Conservation (phyloP, 1,140 invertebrate species). For the Papilio aristodemus region DNA sequence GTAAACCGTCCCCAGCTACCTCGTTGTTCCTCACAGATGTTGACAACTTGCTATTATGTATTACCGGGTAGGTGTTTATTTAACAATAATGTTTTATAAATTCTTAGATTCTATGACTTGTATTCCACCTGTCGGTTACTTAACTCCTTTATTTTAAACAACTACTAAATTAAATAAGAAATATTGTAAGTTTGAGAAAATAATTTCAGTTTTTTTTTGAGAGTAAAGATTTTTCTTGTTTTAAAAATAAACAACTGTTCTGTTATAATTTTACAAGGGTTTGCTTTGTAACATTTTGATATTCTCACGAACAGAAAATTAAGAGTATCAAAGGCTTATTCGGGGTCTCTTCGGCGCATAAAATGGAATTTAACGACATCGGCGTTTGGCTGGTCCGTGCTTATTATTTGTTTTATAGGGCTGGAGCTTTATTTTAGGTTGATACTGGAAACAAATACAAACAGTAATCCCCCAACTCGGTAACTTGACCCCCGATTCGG, state of each 20-base stretch:
- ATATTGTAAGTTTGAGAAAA: too few relatives aligned
- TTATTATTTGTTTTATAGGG: constrained; percentile 58
- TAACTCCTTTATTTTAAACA: not conserved
- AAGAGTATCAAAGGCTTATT: constrained; percentile 47
- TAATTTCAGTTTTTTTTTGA: too few relatives aligned
- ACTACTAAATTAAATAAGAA: not conserved
- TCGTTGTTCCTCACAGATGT: constrained; percentile 27
- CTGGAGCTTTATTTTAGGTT: constrained; percentile 41
- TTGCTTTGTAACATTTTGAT: constrained; percentile 42
- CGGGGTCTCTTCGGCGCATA: constrained; percentile 41
- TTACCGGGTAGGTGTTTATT: not conserved
- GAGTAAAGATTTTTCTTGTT: not conserved
- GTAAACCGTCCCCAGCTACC: constrained; percentile 21
- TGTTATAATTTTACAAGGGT: constrained; percentile 20
- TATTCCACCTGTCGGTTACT: not conserved
- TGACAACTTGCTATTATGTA: constrained; percentile 21
- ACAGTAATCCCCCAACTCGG: constrained; percentile 11
- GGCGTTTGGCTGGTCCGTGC: constrained; percentile 41
- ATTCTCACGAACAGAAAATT: constrained; percentile 43
- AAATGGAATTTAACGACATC: constrained; percentile 50
- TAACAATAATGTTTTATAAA: not conserved
- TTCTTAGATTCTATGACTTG: too few relatives aligned
- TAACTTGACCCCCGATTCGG: too few relatives aligned
- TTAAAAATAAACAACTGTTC: constrained; percentile 2
- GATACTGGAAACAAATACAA: constrained; percentile 32